Base-by-base conservation (phyloP, 2,888 invertebrate genomes). In the Copidosoma aretas region DNA sequence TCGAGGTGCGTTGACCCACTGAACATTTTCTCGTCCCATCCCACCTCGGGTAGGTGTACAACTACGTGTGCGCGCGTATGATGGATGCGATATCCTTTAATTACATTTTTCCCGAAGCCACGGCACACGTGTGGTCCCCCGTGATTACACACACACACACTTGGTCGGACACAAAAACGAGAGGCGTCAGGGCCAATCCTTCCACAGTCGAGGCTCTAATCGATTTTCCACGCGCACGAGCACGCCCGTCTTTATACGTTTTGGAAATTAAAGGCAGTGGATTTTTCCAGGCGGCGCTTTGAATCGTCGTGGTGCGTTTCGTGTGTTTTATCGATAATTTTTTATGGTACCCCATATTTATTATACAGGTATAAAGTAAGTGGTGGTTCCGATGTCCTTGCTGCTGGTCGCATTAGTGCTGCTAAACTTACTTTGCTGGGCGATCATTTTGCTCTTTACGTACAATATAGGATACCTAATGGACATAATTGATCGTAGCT, bases 1-100 rank as follows among this genome's bases (percentile, higher is more conserved):
- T 69, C 62, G 59, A 54, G 21, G 41, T 49, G 43, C 58, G 24
- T 54, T 58, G 69, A 65, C 59, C 60, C 49, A 25, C 10, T 60
- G n/a, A 14, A 62, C 24, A 43, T 49, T 51, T 60, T 41, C 54
- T 60, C n/a, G 15, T 17, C 1, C 10, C 10, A 41, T 10, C 10
- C 43, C 43, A 43, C 57, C 17, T 3, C 22, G n/a, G n/a, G n/a
- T n/a, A n/a, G n/a, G 22, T 19, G 41, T 39, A 8, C 8, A 32
- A 5, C 3, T 32, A 32, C 8, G 32, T 32, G 8, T 32, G 8
- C 32, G 32, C 8, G 8, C 8, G 8, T 8, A 32, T 32, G 8
- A 32, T 32, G 32, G 32, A 32, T 8, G 8, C 32, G 32, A 32
- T 32, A 32, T 61, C 56, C 41, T 68, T 53, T 54, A 53, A 64